Conservation (phyloP, 2,113 vertebrate species). For the Seriola rivoliana region DNA sequence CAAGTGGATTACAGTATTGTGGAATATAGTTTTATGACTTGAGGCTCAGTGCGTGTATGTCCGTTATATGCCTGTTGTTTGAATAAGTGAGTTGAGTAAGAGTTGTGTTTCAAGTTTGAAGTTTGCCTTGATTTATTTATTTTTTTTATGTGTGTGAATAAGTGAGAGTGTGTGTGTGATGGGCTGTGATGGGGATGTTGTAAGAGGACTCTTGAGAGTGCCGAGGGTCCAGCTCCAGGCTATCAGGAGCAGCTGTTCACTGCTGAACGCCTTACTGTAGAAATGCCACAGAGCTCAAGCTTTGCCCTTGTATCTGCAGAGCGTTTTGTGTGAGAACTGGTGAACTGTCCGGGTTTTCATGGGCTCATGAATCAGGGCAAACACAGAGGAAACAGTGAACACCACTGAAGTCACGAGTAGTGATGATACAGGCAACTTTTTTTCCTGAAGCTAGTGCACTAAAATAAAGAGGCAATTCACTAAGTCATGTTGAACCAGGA, state of each 20-base stretch:
- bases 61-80: not conserved
- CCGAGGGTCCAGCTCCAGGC: conserved; percentile 47
- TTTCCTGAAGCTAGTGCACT: not conserved
- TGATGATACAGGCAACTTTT: conserved; percentile 20
- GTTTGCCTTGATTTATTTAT: conserved; percentile 11
- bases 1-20: not conserved
- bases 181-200: conserved; percentile 5
- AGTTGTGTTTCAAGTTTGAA: conserved; percentile 8
- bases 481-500: conserved; percentile 19
- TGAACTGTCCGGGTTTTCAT: conserved; percentile 45
- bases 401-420: conserved; percentile 30
- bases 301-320: conserved; percentile 55
- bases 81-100: not conserved
- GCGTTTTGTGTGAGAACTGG: conserved; percentile 46
- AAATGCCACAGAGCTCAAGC: conserved; percentile 59
- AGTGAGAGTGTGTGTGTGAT: conserved; percentile 11
- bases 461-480: conserved; percentile 46
- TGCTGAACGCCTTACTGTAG: conserved; percentile 68
- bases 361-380: conserved; percentile 51
- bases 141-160: not conserved
- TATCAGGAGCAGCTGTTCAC: conserved; percentile 68
- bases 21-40: not conserved
- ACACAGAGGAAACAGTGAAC: conserved; percentile 27
- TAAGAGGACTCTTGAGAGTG: conserved; percentile 15
- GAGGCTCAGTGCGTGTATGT: not conserved